These are phyloP conservation scores for Sparus aurata DNA, from an alignment of 2,797 vertebrate genomes.

Conservation along the genomic window DNA sequence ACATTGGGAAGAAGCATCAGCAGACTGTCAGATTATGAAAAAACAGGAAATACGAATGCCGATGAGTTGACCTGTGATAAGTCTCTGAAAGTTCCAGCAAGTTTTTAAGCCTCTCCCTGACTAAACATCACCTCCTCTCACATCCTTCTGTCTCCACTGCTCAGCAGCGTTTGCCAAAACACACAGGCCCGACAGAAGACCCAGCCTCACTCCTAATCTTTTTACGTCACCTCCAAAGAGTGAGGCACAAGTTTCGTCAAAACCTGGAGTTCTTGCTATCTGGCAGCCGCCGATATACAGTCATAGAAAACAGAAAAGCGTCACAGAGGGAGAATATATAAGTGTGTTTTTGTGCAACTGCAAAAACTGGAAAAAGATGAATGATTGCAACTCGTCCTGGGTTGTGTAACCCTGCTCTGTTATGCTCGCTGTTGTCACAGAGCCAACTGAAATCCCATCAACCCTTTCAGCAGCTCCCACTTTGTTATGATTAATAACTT, in stretches of 20 bases:
- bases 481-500: constrained; percentile 60
- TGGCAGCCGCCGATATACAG: too few relatives aligned
- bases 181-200: constrained; percentile 14
- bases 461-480: constrained; percentile 66
- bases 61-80: background rate
- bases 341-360: background rate
- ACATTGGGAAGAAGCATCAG: background rate
- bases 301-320: background rate
- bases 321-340: background rate
- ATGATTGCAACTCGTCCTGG: background rate
- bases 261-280: background rate
- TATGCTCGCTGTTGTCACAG: constrained; percentile 22
- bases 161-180: background rate
- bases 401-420: constrained; percentile 45
- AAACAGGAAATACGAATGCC: background rate
- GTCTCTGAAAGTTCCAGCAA: constrained; percentile 25
- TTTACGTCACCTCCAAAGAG: constrained; percentile 13
- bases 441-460: constrained; percentile 51
- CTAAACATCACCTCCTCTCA: background rate
- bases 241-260: background rate
- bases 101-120: constrained; percentile 10
- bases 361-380: background rate
- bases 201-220: constrained; percentile 31
- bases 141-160: constrained; percentile 3
- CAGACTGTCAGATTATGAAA: background rate